Percentiles rank a stretch among this genome's conserved stretches.
These are phyloP conservation scores for Nephrocerus scutellatus DNA, from an alignment of 2,888 invertebrate species.

Conservation along the genomic window DNA sequence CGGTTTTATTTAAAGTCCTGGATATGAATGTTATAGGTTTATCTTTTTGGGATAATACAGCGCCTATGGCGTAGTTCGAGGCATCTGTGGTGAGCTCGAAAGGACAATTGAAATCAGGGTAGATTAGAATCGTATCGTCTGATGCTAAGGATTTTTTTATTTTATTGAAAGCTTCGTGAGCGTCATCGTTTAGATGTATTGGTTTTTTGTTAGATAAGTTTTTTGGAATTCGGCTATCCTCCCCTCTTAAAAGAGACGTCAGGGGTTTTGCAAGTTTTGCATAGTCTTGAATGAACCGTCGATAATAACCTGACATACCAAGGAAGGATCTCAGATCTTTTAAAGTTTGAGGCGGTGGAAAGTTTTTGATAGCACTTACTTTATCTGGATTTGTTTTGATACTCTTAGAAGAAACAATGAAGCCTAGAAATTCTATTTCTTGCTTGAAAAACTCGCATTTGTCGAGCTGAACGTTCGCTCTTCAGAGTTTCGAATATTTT, in stretches of 20 bases:
- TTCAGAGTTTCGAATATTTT: constrained; percentile 8
- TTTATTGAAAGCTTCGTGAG: no score
- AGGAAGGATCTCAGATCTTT: constrained; percentile 12
- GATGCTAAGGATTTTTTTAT: not conserved
- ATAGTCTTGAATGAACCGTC: constrained; percentile 10
- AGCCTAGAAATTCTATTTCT: constrained; percentile 8
- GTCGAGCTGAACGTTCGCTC: constrained; percentile 10
- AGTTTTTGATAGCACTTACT: constrained; percentile 7
- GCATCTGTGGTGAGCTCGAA: no score
- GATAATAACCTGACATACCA: constrained; percentile 12
- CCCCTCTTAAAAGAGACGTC: constrained; percentile 13
- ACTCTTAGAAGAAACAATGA: constrained; percentile 2
- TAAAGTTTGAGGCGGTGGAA: constrained; percentile 9
- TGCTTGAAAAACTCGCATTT: constrained; percentile 9
- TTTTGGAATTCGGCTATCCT: constrained; percentile 11
- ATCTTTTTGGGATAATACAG: no score
- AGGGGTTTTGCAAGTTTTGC: constrained; percentile 14
- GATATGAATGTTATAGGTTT: no score
- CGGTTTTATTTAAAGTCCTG: no score
- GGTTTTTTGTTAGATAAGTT: no score
- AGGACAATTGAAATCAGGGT: no score
- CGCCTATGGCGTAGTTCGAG: no score
- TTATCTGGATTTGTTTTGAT: constrained; percentile 11
- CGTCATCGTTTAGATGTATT: no score
- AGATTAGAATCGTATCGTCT: no score